Evolutionary conservation across 2,113 vertebrate species (phyloP).

Genomic region (Spermophilus dauricus): DNA sequence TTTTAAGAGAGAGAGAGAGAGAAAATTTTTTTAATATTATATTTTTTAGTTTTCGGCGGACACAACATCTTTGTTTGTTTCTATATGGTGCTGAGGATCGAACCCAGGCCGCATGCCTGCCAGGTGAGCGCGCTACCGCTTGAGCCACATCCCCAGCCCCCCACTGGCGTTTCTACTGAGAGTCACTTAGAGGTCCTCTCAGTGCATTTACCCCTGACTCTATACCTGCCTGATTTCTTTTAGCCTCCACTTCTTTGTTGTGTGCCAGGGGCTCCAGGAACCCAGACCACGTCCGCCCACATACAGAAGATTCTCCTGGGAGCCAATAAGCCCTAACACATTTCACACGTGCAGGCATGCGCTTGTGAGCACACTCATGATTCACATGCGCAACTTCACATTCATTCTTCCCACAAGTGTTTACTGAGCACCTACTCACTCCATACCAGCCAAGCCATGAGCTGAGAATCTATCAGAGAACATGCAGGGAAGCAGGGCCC

Average conservation of each 20-base stretch:
- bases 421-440: neutral
- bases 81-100: too few relatives aligned
- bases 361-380: neutral
- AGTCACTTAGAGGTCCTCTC: too few relatives aligned
- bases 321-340: neutral
- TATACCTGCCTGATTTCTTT: neutral
- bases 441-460: neutral
- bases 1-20: too few relatives aligned
- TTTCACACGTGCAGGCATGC: neutral
- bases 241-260: neutral
- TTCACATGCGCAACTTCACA: neutral
- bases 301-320: neutral
- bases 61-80: too few relatives aligned
- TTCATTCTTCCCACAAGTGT: neutral
- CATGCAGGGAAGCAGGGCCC: neutral
- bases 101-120: too few relatives aligned
- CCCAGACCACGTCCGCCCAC: neutral
- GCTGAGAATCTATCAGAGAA: neutral
- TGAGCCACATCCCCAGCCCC: too few relatives aligned
- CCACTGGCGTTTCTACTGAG: neutral
- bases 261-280: neutral
- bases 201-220: fast-evolving
- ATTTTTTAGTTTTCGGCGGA: too few relatives aligned
- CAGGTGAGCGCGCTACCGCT: too few relatives aligned
- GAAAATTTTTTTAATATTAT: too few relatives aligned